Base-by-base conservation (phyloP, 2,113 vertebrate species). In the Thalassarche chlororhynchos region DNA sequence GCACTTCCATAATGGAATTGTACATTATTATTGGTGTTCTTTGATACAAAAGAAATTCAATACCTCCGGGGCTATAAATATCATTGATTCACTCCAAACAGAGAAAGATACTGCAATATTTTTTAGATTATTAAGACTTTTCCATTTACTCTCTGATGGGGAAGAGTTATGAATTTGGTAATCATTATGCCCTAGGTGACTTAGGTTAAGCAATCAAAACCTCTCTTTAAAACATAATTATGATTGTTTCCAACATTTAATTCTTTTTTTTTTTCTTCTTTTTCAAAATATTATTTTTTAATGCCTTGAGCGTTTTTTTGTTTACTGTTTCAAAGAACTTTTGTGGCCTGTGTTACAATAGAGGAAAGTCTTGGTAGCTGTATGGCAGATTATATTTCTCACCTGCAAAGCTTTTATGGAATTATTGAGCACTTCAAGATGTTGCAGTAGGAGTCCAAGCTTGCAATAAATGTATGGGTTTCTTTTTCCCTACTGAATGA, bases 61-160 rank as follows among this genome's bases (percentile, higher is more conserved):
- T 82, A 60, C 92, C 98, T 96, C 66, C 47, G 55, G 92, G 98
- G 92, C 95, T 90, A 96, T 93, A 96, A 96, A 89, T 95, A 88
- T 42, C 96, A 95, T 97, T 92, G 96, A 97, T 97, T 97, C 74
- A 49, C 58, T 57, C 60, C 65, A 62, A 95, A 91, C 52, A 61
- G 78, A 89, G 82, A 87, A 91, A 84, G 93, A 83, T 49, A 74
- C 90, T 81, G 58, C 82, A 92, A 93, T 93, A 81, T 87, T 90
- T 97, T 94, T 96, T 80, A 91, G 90, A 84, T 97, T 97, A 97
- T 98, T 95, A 94, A 94, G 95, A 85, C 76, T 89, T 86, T 84
- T 88, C 76, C 75, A 64, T 95, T 97, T 94, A 78, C 54, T 91
- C 47, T 82, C 29, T 71, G 78, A 90, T 84, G 71, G 83, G 79